phyloP scores from a whole-genome alignment of 1,140 invertebrate genomes.

The Halictus rubicundus region DNA sequence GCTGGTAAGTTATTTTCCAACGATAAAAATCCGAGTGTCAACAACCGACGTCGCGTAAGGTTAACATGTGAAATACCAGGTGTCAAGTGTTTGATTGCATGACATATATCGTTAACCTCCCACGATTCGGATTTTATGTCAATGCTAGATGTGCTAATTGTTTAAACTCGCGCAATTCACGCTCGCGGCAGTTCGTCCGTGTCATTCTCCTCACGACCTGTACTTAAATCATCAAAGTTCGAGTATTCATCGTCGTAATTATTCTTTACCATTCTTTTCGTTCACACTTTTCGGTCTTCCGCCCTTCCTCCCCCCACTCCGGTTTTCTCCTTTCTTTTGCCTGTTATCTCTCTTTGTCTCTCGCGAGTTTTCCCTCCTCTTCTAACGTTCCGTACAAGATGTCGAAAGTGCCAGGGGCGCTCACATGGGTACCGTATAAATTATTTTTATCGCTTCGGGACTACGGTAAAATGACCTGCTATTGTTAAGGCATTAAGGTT shows the following conservation, averaged over 20 bases:
- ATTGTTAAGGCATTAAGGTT: slow-evolving; percentile 20
- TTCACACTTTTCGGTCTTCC: slow-evolving; percentile 3
- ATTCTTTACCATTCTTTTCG: slow-evolving; percentile 3
- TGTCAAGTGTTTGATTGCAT: neutral
- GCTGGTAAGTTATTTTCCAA: slow-evolving; percentile 38
- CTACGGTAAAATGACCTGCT: slow-evolving; percentile 27
- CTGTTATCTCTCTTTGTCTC: slow-evolving; percentile 30
- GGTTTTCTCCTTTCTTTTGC: slow-evolving; percentile 39
- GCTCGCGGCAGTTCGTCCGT: neutral
- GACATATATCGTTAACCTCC: neutral
- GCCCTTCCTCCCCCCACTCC: slow-evolving; percentile 28
- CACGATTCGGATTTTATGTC: slow-evolving; percentile 8
- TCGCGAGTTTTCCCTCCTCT: slow-evolving; percentile 25
- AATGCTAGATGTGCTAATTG: neutral
- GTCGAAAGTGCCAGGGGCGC: slow-evolving; percentile 48
- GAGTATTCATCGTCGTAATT: neutral
- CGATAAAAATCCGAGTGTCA: neutral
- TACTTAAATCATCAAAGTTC: neutral
- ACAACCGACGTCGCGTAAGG: neutral
- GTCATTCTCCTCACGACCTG: neutral
- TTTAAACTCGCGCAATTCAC: neutral
- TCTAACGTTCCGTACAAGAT: slow-evolving; percentile 31
- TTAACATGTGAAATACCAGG: neutral
- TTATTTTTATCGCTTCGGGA: slow-evolving; percentile 61
- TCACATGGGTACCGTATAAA: slow-evolving; percentile 59